Percentiles rank a stretch among this genome's conserved stretches.
Evolutionary conservation across 35 echinoderm and acorn worm species (phyloP).

Genomic region (Apostichopus japonicus): DNA sequence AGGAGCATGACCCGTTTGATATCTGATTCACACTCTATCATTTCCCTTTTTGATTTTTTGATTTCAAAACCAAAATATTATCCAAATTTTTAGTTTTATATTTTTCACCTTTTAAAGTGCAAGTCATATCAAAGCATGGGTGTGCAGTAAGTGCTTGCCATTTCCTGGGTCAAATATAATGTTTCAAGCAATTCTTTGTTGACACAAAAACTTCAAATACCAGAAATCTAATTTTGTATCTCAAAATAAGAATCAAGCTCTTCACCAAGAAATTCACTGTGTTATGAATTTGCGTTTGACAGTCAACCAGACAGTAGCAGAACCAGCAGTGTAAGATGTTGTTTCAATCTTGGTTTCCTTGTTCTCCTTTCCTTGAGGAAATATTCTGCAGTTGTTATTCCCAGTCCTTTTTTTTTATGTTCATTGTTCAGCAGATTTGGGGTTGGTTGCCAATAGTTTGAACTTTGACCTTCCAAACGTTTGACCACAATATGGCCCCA

Average conservation of each 20-base stretch:
- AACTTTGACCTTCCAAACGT: too few species aligned
- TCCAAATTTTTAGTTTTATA: neutral
- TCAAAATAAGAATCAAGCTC: too few species aligned
- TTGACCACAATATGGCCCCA: too few species aligned
- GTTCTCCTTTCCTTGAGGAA: too few species aligned
- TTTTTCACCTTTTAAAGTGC: neutral
- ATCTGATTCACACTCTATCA: neutral
- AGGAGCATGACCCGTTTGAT: neutral
- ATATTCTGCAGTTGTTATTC: too few species aligned
- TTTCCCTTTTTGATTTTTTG: neutral
- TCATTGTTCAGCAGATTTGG: too few species aligned
- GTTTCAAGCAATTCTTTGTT: neutral
- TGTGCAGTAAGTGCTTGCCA: constrained; percentile 25
- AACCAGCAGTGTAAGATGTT: too few species aligned
- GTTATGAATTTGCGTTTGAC: neutral
- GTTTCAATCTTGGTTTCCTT: too few species aligned
- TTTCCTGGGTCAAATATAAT: constrained; percentile 36
- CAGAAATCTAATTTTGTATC: neutral
- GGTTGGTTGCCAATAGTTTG: too few species aligned
- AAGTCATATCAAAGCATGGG: constrained; percentile 22
- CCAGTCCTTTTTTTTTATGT: too few species aligned
- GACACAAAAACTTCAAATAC: neutral
- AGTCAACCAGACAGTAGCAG: neutral
- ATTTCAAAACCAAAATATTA: neutral
- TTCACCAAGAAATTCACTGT: neutral